Evolutionary conservation across 1,140 invertebrate species (phyloP), one percentile per base, ranked within the genome.

Genomic region (Hylyphantes graminicola): DNA sequence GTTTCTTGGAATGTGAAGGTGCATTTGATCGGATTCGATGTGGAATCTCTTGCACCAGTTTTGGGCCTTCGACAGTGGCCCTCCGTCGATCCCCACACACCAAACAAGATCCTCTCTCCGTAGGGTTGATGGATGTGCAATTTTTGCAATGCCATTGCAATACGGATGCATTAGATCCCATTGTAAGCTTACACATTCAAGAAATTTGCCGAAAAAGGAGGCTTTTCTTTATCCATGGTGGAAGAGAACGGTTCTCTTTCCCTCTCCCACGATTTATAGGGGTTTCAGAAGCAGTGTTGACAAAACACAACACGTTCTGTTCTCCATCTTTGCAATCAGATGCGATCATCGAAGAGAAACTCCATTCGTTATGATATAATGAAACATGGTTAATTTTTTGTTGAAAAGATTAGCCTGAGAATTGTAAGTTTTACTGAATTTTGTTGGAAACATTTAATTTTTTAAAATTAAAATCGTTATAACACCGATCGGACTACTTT

Each of bases 131-230:
- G 89, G 94, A 92, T 90, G 94, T 93, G 91, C 95, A 96, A 89
- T 93, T 92, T 89, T 92, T 92, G 92, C 95, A 96, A 91, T 94
- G 93, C 95, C 95, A 97, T 91, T 96, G 94, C 88, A 95, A 92
- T 90, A 95, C 94, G 88, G 95, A 96, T 91, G 94, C 94, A 91
- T 96, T 95, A 88, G 94, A 95, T 90, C 95, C 95, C 95, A 95
- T 95, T 88, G 86, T 91, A 70, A 17, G 13, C 13, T 78, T 78
- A 78, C 76, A 78, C 67, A 54, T 67, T 78, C 67, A 8, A n/a
- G n/a, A 51, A 54, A 13, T 48, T 55, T 17, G 15, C 12, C n/a
- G 11, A n/a, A 57, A 21, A 35, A 74, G 17, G 13, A 74, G 53
- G 48, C 8, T 70, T 70, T 53, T 70, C 50, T 51, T 17, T 11